Base-by-base conservation (phyloP, 2,113 vertebrate genomes). In the Aptenodytes patagonicus region DNA sequence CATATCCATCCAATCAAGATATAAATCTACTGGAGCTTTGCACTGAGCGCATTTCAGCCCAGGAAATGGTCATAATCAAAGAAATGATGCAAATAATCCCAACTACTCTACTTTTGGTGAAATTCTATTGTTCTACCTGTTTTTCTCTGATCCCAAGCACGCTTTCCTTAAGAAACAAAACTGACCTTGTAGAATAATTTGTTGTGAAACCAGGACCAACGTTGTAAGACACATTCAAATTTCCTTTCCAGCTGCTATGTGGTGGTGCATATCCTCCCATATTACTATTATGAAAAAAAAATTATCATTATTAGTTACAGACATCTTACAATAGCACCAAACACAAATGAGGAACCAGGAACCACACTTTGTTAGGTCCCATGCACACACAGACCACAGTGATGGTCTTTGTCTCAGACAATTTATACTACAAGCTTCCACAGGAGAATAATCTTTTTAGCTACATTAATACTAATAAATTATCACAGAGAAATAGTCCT, bases 201-300 rank as follows among this genome's bases (percentile, higher is more conserved):
- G 88, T 87, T 13, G 32, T 85, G 89, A 99, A 99, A 58, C 99
- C 99, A 47, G 99, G 99, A 44, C 99, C 99, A 65, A 99, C 88
- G 1, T 98, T 98, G 97, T 99, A 99, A 61, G 99, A 99, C 11
- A 99, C 97, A 42, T 99, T 98, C 54, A 99, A 96, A 25, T 92
- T 96, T 93, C 99, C 99, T 96, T 98, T 99, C 99, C 99, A 99
- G 95, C 98, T 98, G 61, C 96, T 97, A 21, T 97, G 82, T 1
- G 99, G 99, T 9, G 99, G 96, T 72, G 97, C 66, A 24, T 51
- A 16, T 51, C 99, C 99, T 54, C 99, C 99, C 99, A 99, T 99
- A 82, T 99, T 98, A 76, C 99, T 99, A 94, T 96, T 46, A 86
- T 9, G n/a, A 79, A 61, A 94, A 36, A 90, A 49, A 18, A 42